Base-by-base conservation (phyloP, 2,113 vertebrate genomes). In the Prolemur simus region DNA sequence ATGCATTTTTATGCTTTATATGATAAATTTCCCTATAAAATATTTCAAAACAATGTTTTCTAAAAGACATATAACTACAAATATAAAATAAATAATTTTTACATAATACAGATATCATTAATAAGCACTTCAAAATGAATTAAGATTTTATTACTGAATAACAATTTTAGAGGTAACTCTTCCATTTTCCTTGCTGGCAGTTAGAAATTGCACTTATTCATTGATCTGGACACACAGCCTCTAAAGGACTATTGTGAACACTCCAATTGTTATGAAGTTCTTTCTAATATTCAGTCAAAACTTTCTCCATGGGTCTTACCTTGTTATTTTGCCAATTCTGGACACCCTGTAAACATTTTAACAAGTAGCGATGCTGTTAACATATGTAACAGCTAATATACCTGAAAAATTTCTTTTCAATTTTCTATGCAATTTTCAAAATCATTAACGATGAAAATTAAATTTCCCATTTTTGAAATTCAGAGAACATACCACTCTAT, bases 51-150 rank as follows among this genome's bases (percentile, higher is more conserved):
- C 2, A n/a, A 2, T 42, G 23, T 64, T n/a, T 95, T 66, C 49
- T 3, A 49, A 80, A 89, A 77, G 54, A 60, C 29, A 90, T 42
- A 82, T 21, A 58, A 5, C 21, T 56, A 37, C 21, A 66, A 60
- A 32, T 74, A 15, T 4, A 94, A 95, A 92, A 42, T 71, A 63
- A 73, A 37, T 45, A 78, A 77, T 2, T 63, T 94, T 85, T 90
- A 60, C 17, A 89, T 74, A 96, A 64, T 34, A 83, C 0, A 68
- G 13, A 47, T 64, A 2, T 45, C 7, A 83, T 4, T 89, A 93
- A 47, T 1, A 87, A 39, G 18, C 4, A 49, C 20, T 1, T 86
- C 29, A 78, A 52, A 73, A 58, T 68, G 4, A 95, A 66, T 52
- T 52, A 66, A 34, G 8, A 45, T 37, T 80, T 73, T 74, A 81